A percentile compares a stretch with the other conserved stretches of the same genome.
phyloP scores from a whole-genome alignment of 2,797 vertebrate species.

The Synaphobranchus kaupii region DNA sequence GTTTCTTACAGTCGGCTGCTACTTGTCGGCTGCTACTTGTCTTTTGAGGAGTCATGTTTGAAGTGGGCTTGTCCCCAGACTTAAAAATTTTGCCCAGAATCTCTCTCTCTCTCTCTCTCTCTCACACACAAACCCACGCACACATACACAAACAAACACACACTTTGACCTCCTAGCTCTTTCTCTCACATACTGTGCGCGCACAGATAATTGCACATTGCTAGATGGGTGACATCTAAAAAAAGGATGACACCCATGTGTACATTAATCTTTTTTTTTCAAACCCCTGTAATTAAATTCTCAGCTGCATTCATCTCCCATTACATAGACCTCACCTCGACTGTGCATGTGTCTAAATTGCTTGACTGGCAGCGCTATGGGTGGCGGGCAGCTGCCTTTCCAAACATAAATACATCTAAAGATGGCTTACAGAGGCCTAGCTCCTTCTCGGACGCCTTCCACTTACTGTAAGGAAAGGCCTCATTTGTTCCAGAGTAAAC shows the following conservation, averaged over 20 bases:
- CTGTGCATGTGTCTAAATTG: neutral
- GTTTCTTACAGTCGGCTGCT: constrained; percentile 63
- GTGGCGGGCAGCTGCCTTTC: constrained; percentile 36
- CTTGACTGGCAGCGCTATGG: constrained; percentile 18
- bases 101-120: constrained; percentile 12
- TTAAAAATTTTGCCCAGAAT: constrained; percentile 12
- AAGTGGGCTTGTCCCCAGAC: constrained; percentile 35
- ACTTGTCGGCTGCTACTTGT: constrained; percentile 46
- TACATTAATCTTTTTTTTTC: neutral
- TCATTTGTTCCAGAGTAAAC: constrained; percentile 53
- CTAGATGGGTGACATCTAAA: neutral
- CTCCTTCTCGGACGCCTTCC: constrained; percentile 23
- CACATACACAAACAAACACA: constrained; percentile 3
- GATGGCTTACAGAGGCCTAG: constrained; percentile 40
- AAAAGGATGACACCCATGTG: neutral
- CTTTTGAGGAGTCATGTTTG: constrained; percentile 52
- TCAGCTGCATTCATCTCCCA: neutral
- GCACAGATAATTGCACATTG: constrained; percentile 1
- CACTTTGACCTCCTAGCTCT: constrained; percentile 1
- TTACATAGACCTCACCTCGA: constrained; percentile 2
- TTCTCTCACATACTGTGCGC: neutral
- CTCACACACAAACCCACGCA: neutral
- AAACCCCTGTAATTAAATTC: neutral
- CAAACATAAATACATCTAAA: constrained; percentile 45
- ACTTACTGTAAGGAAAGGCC: constrained; percentile 49